Base-by-base conservation (phyloP, 2,797 vertebrate genomes). In the Todus mexicanus region DNA sequence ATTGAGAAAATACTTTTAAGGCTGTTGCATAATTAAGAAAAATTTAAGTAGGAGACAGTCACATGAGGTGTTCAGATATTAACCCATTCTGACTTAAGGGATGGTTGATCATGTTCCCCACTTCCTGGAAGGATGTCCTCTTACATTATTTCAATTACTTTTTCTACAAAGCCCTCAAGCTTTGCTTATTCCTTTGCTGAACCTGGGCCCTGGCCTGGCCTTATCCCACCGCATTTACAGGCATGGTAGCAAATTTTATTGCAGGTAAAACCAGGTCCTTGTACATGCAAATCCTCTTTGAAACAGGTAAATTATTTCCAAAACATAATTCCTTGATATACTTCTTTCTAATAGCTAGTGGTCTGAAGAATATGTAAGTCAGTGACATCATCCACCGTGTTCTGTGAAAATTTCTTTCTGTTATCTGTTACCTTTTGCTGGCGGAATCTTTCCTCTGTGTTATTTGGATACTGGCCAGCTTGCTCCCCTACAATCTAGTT, bases 401-500 rank as follows among this genome's bases (percentile, higher is more conserved):
- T 78, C 23, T 37, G 15, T 69, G 54, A 47, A 27, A 42, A 42
- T 69, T 87, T 84, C 31, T 73, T 79, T 71, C 29, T 69, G 50
- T 57, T 72, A 77, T 31, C 27, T 0, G 3, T 50, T 47, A 77
- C 9, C 17, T 63, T n/a, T 43, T 74, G 17, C 25, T 83, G 22
- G 54, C 80, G 65, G 45, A 77, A 64, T 77, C 69, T 47, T 81
- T 79, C 73, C 38, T 81, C 71, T 51, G n/a, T 42, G 33, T 70
- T 92, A 47, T 29, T 71, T 93, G 83, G 69, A 65, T 54, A 73
- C 69, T 81, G 69, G 89, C 95, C 94, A 95, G 76, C 35, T 80
- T 91, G 63, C 25, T 87, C 64, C 22, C 16, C 37, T 84, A 14
- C 85, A 70, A 91, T 91, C 48, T 92, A 71, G 47, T 64, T 79